A percentile compares a stretch with the other conserved stretches of the same genome.
phyloP scores from a whole-genome alignment of 2,113 vertebrate species.

The Thalassoma bifasciatum region DNA sequence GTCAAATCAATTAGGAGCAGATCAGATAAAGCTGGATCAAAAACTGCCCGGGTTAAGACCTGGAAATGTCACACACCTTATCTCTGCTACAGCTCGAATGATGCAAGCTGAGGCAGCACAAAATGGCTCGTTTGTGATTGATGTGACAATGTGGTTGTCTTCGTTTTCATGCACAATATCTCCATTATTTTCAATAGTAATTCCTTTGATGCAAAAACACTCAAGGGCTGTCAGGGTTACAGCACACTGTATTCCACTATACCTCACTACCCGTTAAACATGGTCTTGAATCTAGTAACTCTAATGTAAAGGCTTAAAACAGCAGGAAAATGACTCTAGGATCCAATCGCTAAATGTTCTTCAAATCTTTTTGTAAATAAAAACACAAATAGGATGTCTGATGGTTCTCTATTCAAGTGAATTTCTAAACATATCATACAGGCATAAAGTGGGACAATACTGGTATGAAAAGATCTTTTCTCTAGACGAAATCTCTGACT shows the following conservation, averaged over 20 bases:
- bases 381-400: background rate
- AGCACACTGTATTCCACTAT: background rate
- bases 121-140: background rate
- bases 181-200: background rate
- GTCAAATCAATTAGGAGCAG: constrained; percentile 28
- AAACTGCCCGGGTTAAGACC: background rate
- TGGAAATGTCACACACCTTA: constrained; percentile 36
- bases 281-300: constrained; percentile 1
- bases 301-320: constrained; percentile 1
- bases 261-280: constrained; percentile 5
- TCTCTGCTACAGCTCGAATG: constrained; percentile 8
- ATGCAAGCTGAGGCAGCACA: background rate
- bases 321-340: too few species aligned
- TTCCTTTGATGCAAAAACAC: background rate
- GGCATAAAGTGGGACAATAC: background rate
- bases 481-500: background rate
- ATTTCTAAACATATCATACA: background rate
- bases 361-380: background rate
- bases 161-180: background rate
- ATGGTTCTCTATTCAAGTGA: background rate
- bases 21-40: constrained; percentile 41
- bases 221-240: background rate
- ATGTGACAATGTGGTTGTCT: background rate
- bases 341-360: background rate
- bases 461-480: background rate